Evolutionary conservation across 2,888 invertebrate genomes (phyloP).

Genomic region (Calameuta pallipes): DNA sequence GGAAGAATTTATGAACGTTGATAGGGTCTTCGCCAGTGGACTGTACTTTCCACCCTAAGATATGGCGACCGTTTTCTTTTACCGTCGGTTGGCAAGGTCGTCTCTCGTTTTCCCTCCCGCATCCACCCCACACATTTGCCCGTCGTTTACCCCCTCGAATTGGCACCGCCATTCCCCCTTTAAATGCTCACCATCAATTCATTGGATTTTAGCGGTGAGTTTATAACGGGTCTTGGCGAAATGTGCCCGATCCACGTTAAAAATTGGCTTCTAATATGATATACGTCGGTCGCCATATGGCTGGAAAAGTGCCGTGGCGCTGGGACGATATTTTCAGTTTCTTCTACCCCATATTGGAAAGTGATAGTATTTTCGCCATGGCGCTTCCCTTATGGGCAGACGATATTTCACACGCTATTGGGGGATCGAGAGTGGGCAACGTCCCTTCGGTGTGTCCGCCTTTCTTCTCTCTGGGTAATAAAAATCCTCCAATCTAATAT

Average conservation of each 20-base stretch:
- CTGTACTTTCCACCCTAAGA: conserved; percentile 55
- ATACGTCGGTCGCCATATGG: conserved; percentile 57
- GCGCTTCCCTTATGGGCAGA: conserved; percentile 45
- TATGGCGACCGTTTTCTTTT: conserved; percentile 53
- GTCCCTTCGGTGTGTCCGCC: neutral
- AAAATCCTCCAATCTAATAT: neutral
- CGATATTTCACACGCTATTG: conserved; percentile 43
- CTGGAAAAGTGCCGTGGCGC: conserved; percentile 44
- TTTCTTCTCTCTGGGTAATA: neutral
- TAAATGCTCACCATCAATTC: conserved; percentile 37
- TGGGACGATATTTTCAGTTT: conserved; percentile 47
- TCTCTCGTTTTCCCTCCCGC: neutral
- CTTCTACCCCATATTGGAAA: conserved; percentile 47
- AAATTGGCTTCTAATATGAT: conserved; percentile 61
- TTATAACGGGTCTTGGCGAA: conserved; percentile 35
- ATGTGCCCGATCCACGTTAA: conserved; percentile 54
- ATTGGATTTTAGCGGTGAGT: conserved; percentile 35
- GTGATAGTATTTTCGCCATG: conserved; percentile 54
- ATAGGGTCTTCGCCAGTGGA: conserved; percentile 35
- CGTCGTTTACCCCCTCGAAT: neutral
- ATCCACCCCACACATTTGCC: neutral
- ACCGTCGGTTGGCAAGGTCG: conserved; percentile 31
- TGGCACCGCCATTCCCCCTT: conserved; percentile 9
- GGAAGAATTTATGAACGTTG: conserved; percentile 35
- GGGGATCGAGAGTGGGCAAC: neutral